Evolutionary conservation across 2,113 vertebrate species (phyloP).

Genomic region (Clarias batrachus): DNA sequence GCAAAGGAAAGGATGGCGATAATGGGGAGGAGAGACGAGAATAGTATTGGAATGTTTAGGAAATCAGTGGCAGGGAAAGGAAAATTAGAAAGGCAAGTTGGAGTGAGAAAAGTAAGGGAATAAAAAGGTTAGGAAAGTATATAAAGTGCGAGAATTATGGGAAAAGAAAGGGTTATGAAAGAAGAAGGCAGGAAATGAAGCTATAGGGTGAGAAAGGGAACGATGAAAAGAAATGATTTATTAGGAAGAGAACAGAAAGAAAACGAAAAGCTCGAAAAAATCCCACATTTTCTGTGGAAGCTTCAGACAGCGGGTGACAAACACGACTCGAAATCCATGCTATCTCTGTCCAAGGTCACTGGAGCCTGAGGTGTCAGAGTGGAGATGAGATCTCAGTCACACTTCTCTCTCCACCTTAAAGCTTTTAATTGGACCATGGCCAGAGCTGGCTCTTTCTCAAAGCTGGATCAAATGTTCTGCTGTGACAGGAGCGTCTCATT

Average conservation of each 20-base stretch:
- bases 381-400: conserved; percentile 40
- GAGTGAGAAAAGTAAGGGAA: too few species aligned
- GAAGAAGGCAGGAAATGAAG: not conserved
- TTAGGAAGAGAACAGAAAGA: not conserved
- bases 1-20: too few species aligned
- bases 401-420: conserved; percentile 18
- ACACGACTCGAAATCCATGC: conserved; percentile 17
- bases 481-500: conserved; percentile 46
- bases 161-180: not conserved
- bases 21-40: too few species aligned
- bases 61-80: too few species aligned
- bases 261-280: not conserved
- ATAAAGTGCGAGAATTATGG: too few species aligned
- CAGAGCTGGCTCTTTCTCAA: conserved; percentile 38
- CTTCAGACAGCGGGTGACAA: conserved; percentile 21
- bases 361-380: conserved; percentile 23
- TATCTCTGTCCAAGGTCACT: conserved; percentile 34
- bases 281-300: not conserved
- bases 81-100: too few species aligned
- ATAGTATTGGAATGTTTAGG: too few species aligned
- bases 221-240: not conserved
- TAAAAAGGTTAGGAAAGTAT: too few species aligned
- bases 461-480: conserved; percentile 34
- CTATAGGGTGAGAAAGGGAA: not conserved
- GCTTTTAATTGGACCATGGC: conserved; percentile 49